A percentile compares a stretch with the other conserved stretches of the same genome.
Evolutionary conservation across 2,797 vertebrate genomes (phyloP).

Genomic region (Thripadectes ignobilis): DNA sequence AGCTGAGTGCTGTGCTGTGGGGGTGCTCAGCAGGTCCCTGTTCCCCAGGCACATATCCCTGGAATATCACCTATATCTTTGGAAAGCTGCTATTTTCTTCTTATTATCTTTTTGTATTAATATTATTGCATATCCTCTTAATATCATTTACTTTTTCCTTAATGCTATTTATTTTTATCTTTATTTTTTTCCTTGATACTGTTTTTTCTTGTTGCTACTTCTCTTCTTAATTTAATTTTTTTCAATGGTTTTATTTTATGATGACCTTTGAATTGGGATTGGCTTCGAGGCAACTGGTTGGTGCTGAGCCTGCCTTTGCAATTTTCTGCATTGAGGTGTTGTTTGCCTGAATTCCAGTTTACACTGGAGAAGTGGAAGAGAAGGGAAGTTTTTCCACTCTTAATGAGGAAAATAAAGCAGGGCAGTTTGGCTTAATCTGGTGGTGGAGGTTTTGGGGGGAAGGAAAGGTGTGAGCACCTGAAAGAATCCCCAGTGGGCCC

Average conservation of each 20-base stretch:
- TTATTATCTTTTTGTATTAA: not conserved
- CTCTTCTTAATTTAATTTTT: rapidly evolving
- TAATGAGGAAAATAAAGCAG: not conserved
- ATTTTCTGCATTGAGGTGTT: not conserved
- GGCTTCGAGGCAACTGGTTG: not conserved
- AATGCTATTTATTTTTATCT: too few species aligned
- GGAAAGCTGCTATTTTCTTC: not conserved
- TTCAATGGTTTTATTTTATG: not conserved
- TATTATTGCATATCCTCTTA: not conserved
- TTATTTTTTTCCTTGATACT: too few species aligned
- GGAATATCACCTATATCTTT: not conserved
- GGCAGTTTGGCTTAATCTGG: not conserved
- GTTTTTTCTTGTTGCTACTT: not conserved
- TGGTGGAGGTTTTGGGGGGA: not conserved
- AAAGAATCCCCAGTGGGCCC: not conserved
- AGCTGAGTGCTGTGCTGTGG: not conserved
- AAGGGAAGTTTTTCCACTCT: not conserved
- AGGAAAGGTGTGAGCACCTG: not conserved
- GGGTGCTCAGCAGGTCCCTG: not conserved
- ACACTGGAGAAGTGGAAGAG: not conserved
- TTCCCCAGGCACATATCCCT: not conserved
- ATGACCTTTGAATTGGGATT: not conserved
- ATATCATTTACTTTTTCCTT: too few species aligned
- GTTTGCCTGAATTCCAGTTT: not conserved
- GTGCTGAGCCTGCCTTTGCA: not conserved